These are phyloP conservation scores for Auanema sp. DNA, from an alignment of 2,888 invertebrate genomes.

Conservation along the genomic window DNA sequence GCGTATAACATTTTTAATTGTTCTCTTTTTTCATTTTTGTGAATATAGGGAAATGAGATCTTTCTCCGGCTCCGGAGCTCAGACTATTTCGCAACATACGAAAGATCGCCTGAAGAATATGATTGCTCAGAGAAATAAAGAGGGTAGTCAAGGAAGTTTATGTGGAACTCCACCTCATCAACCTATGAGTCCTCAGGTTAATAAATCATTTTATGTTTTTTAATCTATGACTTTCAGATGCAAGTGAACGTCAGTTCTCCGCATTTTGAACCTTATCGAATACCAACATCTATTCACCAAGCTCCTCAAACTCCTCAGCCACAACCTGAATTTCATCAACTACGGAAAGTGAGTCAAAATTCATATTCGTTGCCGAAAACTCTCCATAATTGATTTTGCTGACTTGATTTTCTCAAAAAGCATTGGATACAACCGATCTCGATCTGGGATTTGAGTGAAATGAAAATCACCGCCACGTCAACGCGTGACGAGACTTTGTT, in stretches of 20 bases:
- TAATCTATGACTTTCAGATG: conserved; percentile 6
- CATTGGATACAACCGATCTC: neutral
- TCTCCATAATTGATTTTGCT: neutral
- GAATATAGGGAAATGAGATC: conserved; percentile 31
- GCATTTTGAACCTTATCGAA: conserved; percentile 53
- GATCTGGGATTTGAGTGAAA: neutral
- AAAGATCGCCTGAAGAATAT: conserved; percentile 62
- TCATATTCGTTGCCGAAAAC: neutral
- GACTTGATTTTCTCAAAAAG: neutral
- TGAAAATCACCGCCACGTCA: neutral
- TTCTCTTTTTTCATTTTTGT: neutral
- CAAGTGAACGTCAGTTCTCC: conserved; percentile 44
- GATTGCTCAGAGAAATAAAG: conserved; percentile 49
- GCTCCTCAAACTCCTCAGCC: conserved; percentile 16
- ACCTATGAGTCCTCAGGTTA: conserved; percentile 23
- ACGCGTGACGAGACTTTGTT: neutral
- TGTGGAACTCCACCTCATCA: conserved; percentile 15
- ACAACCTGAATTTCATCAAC: conserved; percentile 47
- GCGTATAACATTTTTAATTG: too few species aligned
- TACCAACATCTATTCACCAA: conserved; percentile 25
- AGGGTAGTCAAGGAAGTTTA: conserved; percentile 35
- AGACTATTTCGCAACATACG: conserved; percentile 61
- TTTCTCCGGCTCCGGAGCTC: conserved; percentile 48
- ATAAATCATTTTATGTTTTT: neutral
- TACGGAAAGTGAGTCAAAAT: conserved; percentile 31